Conservation (phyloP, 2,797 vertebrate species). For the Atherinosoma microstoma region DNA sequence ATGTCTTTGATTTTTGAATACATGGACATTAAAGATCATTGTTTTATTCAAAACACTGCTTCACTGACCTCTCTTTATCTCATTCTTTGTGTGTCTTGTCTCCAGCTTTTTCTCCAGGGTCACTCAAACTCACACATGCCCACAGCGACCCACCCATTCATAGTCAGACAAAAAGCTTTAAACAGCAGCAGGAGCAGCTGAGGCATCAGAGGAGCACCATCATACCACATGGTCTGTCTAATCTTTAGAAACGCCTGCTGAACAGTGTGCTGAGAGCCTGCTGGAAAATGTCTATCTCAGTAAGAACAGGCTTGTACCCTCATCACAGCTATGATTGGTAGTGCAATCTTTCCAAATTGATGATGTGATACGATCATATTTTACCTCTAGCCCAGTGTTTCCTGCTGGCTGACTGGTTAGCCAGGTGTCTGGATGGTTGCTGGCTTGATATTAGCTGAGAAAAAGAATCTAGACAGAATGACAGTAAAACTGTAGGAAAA, state of each 20-base stretch:
- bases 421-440: constrained; percentile 27
- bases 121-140: constrained; percentile 6
- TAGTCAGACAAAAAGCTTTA: constrained; percentile 26
- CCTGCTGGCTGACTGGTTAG: constrained; percentile 19
- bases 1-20: not conserved
- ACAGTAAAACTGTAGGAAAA: constrained; percentile 22
- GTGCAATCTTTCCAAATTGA: constrained; percentile 67
- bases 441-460: constrained; percentile 20
- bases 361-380: constrained; percentile 62
- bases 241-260: constrained; percentile 55
- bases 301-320: constrained; percentile 20
- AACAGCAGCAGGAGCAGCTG: constrained; percentile 28
- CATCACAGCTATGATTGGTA: constrained; percentile 37
- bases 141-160: constrained; percentile 16
- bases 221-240: constrained; percentile 40
- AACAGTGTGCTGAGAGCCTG: constrained; percentile 28
- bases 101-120: not conserved
- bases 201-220: constrained; percentile 23
- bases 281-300: constrained; percentile 69
- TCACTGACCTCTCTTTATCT: not conserved
- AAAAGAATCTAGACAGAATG: constrained; percentile 14
- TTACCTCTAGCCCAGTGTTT: constrained; percentile 29
- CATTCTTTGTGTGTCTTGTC: not conserved
- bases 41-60: constrained; percentile 16
- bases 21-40: not conserved